These are phyloP conservation scores for Aleiodes alternator DNA, from an alignment of 2,888 invertebrate species.

Conservation along the genomic window DNA sequence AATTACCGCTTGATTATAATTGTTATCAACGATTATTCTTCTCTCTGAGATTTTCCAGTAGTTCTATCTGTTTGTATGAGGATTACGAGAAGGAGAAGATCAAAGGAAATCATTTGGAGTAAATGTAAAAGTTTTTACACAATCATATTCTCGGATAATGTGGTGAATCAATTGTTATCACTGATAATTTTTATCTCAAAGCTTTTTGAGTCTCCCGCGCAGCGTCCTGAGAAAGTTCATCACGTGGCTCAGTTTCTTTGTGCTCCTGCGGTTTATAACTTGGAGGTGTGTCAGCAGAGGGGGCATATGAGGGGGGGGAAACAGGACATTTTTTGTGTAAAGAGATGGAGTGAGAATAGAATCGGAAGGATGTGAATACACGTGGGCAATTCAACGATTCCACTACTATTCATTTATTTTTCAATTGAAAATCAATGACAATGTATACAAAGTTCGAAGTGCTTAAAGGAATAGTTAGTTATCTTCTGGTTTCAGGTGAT, in stretches of 20 bases:
- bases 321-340: not conserved
- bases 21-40: too few relatives aligned
- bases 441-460: conserved; percentile 72
- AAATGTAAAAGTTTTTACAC: too few relatives aligned
- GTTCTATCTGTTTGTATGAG: too few relatives aligned
- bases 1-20: too few relatives aligned
- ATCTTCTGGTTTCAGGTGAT: conserved; percentile 71
- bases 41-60: too few relatives aligned
- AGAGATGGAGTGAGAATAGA: not conserved
- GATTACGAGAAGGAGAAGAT: too few relatives aligned
- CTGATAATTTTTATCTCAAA: not conserved
- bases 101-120: too few relatives aligned
- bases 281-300: conserved; percentile 3
- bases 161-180: too few relatives aligned
- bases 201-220: not conserved
- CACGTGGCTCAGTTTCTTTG: conserved; percentile 32
- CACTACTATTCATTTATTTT: not conserved
- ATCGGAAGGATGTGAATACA: conserved; percentile 39
- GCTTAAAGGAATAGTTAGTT: conserved; percentile 68
- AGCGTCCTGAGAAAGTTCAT: not conserved
- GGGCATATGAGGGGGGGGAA: not conserved
- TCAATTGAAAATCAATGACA: conserved; percentile 55
- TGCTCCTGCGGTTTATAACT: not conserved
- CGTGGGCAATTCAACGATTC: conserved; percentile 22
- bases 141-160: too few relatives aligned